Base-by-base conservation (phyloP, 2,888 invertebrate species). In the Drosophila quasianomalipes region DNA sequence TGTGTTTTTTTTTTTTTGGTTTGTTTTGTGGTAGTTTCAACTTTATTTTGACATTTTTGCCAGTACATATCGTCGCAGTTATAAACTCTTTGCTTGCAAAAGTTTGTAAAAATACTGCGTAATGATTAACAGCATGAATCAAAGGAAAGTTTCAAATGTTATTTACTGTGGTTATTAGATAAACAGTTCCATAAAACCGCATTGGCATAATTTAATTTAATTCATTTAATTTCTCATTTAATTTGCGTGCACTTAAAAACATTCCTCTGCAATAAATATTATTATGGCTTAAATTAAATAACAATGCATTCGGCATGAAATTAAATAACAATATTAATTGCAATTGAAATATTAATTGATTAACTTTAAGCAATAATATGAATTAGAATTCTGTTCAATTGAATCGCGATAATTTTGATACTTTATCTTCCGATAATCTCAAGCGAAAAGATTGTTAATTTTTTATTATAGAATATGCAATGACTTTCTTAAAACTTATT, bases 131-230 rank as follows among this genome's bases (percentile, higher is more conserved):
- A 58, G 44, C 41, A 69, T 44, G 53, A 75, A 57, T 14, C 49
- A 9, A 57, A 52, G 58, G 57, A 69, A 59, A 63, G 47, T 60
- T 53, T 57, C 55, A 57, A 54, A 54, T 60, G 57, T 63, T 69
- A 62, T 85, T 83, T 71, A 60, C 70, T 81, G 86, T 71, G 86
- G 79, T 89, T 83, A 85, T 85, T 86, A 86, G 82, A 72, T 65
- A 61, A 84, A 79, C 78, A 81, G 64, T 76, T 78, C 51, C 71
- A 62, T 70, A 70, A 72, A 83, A 77, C 89, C 85, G 60, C 87
- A 89, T n/a, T n/a, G n/a, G n/a, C n/a, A n/a, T n/a, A n/a, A n/a
- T n/a, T n/a, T n/a, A n/a, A n/a, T n/a, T n/a, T n/a, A n/a, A n/a
- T n/a, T n/a, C n/a, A n/a, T n/a, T n/a, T n/a, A n/a, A n/a, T n/a